These are phyloP conservation scores for Thinocorus orbignyianus DNA, from an alignment of 2,113 vertebrate genomes.

Conservation along the genomic window DNA sequence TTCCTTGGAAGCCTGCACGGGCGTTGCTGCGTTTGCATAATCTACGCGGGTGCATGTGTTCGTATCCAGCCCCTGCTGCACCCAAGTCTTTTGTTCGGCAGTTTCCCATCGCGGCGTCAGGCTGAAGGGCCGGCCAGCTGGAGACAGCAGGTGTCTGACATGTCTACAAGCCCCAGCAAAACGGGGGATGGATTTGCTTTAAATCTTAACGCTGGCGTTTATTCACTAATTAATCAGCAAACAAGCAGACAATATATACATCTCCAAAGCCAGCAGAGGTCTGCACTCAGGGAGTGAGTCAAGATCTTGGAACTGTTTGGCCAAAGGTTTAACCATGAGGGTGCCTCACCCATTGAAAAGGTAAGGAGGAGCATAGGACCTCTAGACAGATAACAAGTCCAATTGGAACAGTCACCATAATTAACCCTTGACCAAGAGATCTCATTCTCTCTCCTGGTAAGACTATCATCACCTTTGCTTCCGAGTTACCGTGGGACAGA, in stretches of 20 bases:
- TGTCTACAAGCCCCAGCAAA: background rate
- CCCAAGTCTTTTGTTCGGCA: background rate
- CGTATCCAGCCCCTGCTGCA: background rate
- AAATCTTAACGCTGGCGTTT: background rate
- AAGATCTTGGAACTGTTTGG: background rate
- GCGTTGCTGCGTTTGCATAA: no score
- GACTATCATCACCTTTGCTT: background rate
- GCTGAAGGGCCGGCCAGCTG: background rate
- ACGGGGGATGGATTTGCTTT: background rate
- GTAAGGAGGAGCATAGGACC: fast-evolving
- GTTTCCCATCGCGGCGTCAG: background rate
- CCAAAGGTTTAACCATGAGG: background rate
- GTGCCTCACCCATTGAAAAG: background rate
- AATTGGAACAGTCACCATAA: background rate
- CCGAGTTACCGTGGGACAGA: background rate
- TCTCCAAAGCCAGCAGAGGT: background rate
- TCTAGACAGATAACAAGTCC: background rate
- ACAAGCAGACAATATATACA: fast-evolving
- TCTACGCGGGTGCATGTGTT: no score
- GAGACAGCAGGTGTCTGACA: background rate
- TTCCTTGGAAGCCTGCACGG: background rate
- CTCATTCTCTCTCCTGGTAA: background rate
- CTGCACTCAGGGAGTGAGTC: background rate
- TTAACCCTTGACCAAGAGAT: background rate
- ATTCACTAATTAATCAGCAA: background rate